Evolutionary conservation across 2,888 invertebrate species (phyloP), one percentile per base, ranked within the genome.

Genomic region (Eudasyphora cyanicolor): DNA sequence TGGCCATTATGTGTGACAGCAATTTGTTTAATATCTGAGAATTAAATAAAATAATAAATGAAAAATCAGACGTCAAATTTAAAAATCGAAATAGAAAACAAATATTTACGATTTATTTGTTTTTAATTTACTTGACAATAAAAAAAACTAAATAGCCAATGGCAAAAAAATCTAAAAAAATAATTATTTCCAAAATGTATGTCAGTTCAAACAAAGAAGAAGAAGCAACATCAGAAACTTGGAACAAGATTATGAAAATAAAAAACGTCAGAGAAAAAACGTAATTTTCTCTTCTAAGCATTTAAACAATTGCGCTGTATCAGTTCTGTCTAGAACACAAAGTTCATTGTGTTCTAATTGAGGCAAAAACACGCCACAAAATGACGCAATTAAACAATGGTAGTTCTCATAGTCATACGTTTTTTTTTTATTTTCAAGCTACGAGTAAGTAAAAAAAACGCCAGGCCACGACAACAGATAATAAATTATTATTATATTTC

Each of bases 11-110:
- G 87, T 86, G 86, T 90, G 87, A 89, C 89, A 89, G 88, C 90
- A 88, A 87, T 89, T 89, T 89, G 89, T 89, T 90, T 91, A 87
- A 91, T 88, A 91, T 91, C 91, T 91, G 89, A 89, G 90, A 89
- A 90, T 87, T 80, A 73, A 82, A 82, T 76, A 76, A 76, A 79
- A 79, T 57, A 76, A n/a, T n/a, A n/a, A n/a, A n/a, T n/a, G n/a
- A n/a, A n/a, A 67, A 57, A 64, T 24, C 54, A 10, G 10, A 38
- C n/a, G n/a, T 45, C 4, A 45, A 45, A 45, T 12, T n/a, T 38
- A 14, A 38, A 45, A 2, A 21, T 45, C 51, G 62, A 67, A 19
- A 21, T 51, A 14, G 32, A 10, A 29, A 29, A 62, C 8, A 49
- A 89, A 87, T 86, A 86, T 86, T 89, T 86, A 88, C 86, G 86